These are phyloP conservation scores for Falco rusticolus DNA, from an alignment of 2,797 vertebrate species.

Conservation along the genomic window DNA sequence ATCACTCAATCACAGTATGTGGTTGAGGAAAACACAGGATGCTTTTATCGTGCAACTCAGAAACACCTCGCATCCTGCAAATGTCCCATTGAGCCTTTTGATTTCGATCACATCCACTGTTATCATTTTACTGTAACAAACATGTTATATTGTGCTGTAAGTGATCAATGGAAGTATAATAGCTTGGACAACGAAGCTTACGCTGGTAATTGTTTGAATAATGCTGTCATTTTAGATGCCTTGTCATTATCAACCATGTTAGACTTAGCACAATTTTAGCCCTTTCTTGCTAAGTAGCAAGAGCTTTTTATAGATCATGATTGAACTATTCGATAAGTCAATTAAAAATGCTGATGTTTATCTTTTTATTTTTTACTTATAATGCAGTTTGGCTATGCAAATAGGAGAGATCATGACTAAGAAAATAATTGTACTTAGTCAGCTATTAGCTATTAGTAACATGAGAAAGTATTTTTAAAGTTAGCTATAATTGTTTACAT, in stretches of 20 bases:
- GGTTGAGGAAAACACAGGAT: not conserved
- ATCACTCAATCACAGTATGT: not conserved
- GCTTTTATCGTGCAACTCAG: not conserved
- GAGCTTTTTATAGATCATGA: not conserved
- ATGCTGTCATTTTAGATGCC: not conserved
- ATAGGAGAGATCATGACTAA: slow-evolving; percentile 18
- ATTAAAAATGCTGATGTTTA: slow-evolving; percentile 31
- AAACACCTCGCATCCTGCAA: not conserved
- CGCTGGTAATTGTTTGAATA: not conserved
- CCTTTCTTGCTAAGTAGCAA: not conserved
- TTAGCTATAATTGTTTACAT: not conserved
- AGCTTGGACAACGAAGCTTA: not conserved
- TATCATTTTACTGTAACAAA: not conserved
- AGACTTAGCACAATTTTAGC: slow-evolving; percentile 13
- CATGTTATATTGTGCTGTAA: not conserved
- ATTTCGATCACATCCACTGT: not conserved
- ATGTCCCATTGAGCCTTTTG: not conserved
- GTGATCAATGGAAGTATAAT: not conserved
- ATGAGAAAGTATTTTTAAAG: slow-evolving; percentile 21
- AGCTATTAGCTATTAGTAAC: slow-evolving; percentile 34
- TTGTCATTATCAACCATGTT: not conserved
- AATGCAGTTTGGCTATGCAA: not conserved
- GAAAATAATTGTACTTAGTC: slow-evolving; percentile 30
- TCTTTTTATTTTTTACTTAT: not conserved
- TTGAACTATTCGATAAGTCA: not conserved